Percentiles rank a stretch among this genome's conserved stretches.
These are phyloP conservation scores for Molossus alvarezi DNA, from an alignment of 2,797 vertebrate genomes.

Conservation along the genomic window DNA sequence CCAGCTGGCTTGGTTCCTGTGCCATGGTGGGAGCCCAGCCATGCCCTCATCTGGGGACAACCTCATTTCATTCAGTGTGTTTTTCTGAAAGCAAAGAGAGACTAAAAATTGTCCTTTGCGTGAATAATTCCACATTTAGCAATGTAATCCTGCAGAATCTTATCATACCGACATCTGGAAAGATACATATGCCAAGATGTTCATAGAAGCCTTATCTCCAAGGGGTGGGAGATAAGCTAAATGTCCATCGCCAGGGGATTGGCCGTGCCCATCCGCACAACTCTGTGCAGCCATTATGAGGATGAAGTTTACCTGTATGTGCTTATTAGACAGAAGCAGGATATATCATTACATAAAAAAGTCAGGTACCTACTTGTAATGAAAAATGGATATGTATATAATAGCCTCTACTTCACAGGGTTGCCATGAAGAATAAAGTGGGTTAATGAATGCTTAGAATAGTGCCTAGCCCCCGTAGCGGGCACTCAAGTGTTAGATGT, in stretches of 20 bases:
- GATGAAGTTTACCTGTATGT: background rate
- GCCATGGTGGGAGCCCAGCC: background rate
- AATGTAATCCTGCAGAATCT: background rate
- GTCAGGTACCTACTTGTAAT: fast-evolving
- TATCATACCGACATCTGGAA: background rate
- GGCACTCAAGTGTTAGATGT: background rate
- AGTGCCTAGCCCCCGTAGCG: fast-evolving
- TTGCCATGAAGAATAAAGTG: background rate
- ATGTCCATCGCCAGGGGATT: background rate
- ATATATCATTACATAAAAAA: background rate
- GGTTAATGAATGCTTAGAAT: background rate
- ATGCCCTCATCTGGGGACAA: background rate
- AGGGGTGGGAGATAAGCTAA: background rate
- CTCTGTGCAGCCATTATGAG: background rate
- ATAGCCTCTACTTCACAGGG: background rate
- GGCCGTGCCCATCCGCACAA: background rate
- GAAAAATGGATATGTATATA: background rate
- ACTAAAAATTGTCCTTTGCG: background rate
- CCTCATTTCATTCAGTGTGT: background rate
- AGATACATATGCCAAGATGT: background rate
- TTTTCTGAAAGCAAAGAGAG: background rate
- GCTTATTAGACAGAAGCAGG: background rate
- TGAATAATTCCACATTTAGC: background rate
- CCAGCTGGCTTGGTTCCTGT: too few species aligned
- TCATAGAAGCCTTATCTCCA: too few species aligned